These are phyloP conservation scores for Hemibagrus guttatus DNA, from an alignment of 2,797 vertebrate genomes.

Conservation along the genomic window DNA sequence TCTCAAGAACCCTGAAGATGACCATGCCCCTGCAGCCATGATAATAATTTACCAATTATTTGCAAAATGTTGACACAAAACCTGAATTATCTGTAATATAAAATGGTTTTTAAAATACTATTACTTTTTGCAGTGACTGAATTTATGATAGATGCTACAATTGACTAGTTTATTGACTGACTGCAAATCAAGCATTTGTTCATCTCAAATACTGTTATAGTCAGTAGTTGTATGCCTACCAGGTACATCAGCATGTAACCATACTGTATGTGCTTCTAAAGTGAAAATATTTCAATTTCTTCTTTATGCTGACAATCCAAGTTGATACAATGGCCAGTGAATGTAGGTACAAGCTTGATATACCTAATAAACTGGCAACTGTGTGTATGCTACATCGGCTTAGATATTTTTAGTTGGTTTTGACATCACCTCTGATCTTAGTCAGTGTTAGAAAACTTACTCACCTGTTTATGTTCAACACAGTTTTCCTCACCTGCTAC, in stretches of 20 bases:
- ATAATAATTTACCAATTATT: background rate
- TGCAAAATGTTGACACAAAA: background rate
- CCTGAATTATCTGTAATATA: background rate
- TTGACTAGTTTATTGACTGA: background rate
- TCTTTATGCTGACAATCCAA: background rate
- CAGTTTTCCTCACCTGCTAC: conserved; percentile 50
- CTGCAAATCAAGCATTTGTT: background rate
- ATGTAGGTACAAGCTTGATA: background rate
- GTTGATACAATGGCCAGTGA: too few species aligned
- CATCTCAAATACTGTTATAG: background rate
- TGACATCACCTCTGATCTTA: background rate
- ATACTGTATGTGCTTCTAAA: background rate
- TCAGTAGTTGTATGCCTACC: background rate
- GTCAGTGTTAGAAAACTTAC: background rate
- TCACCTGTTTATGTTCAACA: background rate
- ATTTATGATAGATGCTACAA: background rate
- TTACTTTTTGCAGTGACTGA: background rate
- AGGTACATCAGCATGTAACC: background rate
- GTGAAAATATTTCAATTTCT: background rate
- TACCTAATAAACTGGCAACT: background rate
- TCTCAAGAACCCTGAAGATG: too few species aligned
- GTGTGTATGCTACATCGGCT: background rate
- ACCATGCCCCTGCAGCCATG: too few species aligned
- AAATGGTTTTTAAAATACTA: background rate
- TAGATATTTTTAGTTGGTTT: background rate